Conservation (phyloP, 2,797 vertebrate species). For the Sorex maritimensis region DNA sequence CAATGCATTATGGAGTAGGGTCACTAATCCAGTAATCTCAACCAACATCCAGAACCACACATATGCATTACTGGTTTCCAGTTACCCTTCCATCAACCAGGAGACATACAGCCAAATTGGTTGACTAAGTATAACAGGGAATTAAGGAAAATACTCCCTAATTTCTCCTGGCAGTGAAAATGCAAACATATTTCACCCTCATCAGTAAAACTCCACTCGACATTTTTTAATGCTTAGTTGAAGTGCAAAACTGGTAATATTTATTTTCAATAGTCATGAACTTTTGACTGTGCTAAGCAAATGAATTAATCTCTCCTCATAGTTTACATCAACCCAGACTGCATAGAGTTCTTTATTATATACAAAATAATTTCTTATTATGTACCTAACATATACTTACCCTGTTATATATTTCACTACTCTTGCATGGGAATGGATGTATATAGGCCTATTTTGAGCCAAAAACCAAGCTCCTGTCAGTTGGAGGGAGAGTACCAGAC, state of each 20-base stretch:
- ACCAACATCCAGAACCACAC: not conserved
- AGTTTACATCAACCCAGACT: not conserved
- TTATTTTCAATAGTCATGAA: conserved; percentile 13
- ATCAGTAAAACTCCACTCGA: not conserved
- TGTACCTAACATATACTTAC: not conserved
- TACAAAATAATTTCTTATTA: not conserved
- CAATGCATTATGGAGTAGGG: not conserved
- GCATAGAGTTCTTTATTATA: too few relatives aligned
- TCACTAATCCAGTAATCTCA: not conserved
- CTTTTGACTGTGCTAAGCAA: not conserved
- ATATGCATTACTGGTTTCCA: not conserved
- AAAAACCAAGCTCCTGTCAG: not conserved
- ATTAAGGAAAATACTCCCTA: not conserved
- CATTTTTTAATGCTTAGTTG: not conserved
- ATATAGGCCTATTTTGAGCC: not conserved
- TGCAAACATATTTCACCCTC: not conserved
- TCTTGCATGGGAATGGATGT: not conserved
- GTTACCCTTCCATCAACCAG: not conserved
- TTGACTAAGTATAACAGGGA: not conserved
- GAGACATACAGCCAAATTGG: not conserved
- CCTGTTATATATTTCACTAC: not conserved
- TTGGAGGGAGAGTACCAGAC: not conserved
- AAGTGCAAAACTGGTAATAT: not conserved
- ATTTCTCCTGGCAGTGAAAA: not conserved
- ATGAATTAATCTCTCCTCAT: not conserved